Percentiles rank a stretch among this genome's conserved stretches.
These are phyloP conservation scores for Menidia menidia DNA, from an alignment of 2,797 vertebrate genomes.

Conservation along the genomic window DNA sequence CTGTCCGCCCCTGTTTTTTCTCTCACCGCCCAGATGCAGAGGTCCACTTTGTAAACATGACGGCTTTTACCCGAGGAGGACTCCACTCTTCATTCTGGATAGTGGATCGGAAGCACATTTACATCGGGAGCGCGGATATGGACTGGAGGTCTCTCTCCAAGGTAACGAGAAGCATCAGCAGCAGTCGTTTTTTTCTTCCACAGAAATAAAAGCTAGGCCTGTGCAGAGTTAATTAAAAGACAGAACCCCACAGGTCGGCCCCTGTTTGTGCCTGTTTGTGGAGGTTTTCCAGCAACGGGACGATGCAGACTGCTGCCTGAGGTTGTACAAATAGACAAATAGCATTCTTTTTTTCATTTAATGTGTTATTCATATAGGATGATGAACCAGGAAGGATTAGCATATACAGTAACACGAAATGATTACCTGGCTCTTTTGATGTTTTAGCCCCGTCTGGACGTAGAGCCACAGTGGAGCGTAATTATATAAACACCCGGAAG, in stretches of 20 bases:
- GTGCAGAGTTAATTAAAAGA: slow-evolving; percentile 41
- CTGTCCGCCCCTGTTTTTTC: slow-evolving; percentile 14
- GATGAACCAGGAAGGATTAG: slow-evolving; percentile 27
- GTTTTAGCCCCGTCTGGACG: slow-evolving; percentile 18
- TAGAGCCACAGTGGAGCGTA: slow-evolving; percentile 35
- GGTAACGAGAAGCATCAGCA: slow-evolving; percentile 79
- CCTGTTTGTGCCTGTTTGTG: not conserved
- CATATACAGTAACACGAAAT: slow-evolving; percentile 43
- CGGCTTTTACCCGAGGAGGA: slow-evolving; percentile 87
- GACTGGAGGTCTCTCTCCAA: slow-evolving; percentile 91
- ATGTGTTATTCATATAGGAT: slow-evolving; percentile 41
- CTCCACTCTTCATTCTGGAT: slow-evolving; percentile 93
- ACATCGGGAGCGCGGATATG: slow-evolving; percentile 91
- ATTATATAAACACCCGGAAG: slow-evolving; percentile 38
- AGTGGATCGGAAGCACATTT: slow-evolving; percentile 92
- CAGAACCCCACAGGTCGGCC: slow-evolving; percentile 19
- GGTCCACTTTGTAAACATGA: slow-evolving; percentile 90
- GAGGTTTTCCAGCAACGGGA: slow-evolving; percentile 4
- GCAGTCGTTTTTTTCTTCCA: slow-evolving; percentile 14
- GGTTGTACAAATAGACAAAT: slow-evolving; percentile 18
- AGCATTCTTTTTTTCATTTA: slow-evolving; percentile 48
- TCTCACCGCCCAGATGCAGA: slow-evolving; percentile 82
- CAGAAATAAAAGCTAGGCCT: slow-evolving; percentile 11
- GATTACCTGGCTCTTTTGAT: slow-evolving; percentile 57
- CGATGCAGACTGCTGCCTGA: slow-evolving; percentile 39